phyloP scores from a whole-genome alignment of 2,888 invertebrate species.

The Pinctada fucata region DNA sequence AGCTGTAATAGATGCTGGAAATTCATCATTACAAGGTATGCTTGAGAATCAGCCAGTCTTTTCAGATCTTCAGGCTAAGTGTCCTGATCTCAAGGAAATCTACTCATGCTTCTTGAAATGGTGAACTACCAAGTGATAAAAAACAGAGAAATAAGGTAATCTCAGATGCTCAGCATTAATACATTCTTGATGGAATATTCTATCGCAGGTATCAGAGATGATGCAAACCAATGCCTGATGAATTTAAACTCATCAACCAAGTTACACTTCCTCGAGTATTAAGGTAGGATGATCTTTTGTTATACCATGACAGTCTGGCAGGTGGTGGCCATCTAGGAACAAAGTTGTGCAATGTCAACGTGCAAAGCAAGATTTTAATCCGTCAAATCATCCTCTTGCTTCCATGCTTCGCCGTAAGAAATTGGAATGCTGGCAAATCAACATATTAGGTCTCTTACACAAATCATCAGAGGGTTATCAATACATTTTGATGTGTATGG shows the following conservation, averaged over 20 bases:
- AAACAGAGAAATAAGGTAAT: constrained; percentile 22
- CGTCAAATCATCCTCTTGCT: constrained; percentile 20
- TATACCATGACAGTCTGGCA: constrained; percentile 39
- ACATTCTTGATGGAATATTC: constrained; percentile 31
- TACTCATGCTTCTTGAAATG: constrained; percentile 24
- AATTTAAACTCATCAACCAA: constrained; percentile 30
- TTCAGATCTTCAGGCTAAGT: constrained; percentile 30
- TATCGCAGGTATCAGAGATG: constrained; percentile 38
- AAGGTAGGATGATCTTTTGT: constrained; percentile 21
- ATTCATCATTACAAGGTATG: too few species aligned
- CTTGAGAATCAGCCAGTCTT: too few species aligned
- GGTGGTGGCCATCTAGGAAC: constrained; percentile 41
- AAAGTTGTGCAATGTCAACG: constrained; percentile 38
- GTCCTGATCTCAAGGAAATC: constrained; percentile 37
- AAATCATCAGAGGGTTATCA: constrained; percentile 81
- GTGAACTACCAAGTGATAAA: constrained; percentile 25
- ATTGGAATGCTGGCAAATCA: constrained; percentile 42
- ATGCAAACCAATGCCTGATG: constrained; percentile 7
- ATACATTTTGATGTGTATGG: constrained; percentile 65
- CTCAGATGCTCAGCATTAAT: constrained; percentile 30
- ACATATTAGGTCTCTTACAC: constrained; percentile 44
- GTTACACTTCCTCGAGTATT: constrained; percentile 38
- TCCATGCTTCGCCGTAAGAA: constrained; percentile 13
- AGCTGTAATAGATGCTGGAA: too few species aligned
- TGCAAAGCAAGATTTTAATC: constrained; percentile 26